These are phyloP conservation scores for Vollenhovia emeryi DNA, from an alignment of 1,140 invertebrate species.

Conservation along the genomic window DNA sequence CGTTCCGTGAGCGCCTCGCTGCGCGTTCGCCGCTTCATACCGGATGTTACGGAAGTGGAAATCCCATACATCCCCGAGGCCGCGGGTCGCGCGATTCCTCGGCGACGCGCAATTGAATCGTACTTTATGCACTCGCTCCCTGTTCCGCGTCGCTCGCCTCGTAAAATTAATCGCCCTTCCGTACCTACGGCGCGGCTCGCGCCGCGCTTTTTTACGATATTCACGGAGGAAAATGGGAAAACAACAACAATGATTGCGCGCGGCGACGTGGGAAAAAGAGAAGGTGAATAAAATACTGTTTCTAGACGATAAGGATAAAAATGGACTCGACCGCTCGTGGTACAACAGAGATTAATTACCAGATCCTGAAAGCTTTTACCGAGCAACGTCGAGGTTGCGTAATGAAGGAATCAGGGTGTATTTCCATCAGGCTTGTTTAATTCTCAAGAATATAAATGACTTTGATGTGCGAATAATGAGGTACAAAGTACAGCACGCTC, in stretches of 20 bases:
- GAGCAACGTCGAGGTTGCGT: conserved; percentile 36
- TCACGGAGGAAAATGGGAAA: conserved; percentile 14
- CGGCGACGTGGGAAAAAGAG: conserved; percentile 3
- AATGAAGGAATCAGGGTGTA: conserved; percentile 22
- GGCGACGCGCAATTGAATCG: conserved; percentile 39
- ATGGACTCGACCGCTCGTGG: conserved; percentile 14
- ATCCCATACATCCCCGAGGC: conserved; percentile 27
- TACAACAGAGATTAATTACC: conserved; percentile 56
- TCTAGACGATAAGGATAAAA: conserved; percentile 35
- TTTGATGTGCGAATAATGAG: conserved; percentile 14
- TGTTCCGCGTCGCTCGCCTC: neutral
- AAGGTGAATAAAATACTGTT: conserved; percentile 34
- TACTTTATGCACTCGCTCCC: conserved; percentile 20
- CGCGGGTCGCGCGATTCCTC: conserved; percentile 8
- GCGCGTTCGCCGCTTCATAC: neutral
- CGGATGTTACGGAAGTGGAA: conserved; percentile 46
- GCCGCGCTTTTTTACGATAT: conserved; percentile 15
- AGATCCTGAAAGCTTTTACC: conserved; percentile 10
- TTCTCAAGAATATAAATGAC: conserved; percentile 37
- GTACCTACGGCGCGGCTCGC: neutral
- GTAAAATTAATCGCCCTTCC: conserved; percentile 36
- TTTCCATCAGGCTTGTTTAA: conserved; percentile 38
- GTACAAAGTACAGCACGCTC: neutral
- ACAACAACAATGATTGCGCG: conserved; percentile 28
- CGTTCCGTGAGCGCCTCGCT: neutral